Evolutionary conservation across 2,113 vertebrate species (phyloP).

Genomic region (Thunnus thynnus): DNA sequence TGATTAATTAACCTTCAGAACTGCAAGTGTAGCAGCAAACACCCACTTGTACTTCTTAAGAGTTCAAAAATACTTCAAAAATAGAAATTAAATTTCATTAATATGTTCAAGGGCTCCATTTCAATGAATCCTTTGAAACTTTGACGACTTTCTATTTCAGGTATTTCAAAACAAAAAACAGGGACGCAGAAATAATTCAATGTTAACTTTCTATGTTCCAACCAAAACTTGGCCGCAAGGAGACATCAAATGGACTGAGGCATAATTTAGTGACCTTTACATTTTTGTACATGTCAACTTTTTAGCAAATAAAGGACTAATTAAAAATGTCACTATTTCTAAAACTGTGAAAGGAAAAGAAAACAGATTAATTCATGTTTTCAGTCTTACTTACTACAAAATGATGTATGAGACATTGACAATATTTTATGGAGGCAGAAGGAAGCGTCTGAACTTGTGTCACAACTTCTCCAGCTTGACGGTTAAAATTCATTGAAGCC

Average conservation of each 20-base stretch:
- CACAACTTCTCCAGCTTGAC: constrained; percentile 15
- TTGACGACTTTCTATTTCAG: neutral
- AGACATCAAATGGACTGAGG: neutral
- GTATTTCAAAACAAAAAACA: constrained; percentile 13
- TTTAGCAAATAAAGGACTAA: constrained; percentile 16
- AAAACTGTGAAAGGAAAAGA: constrained; percentile 22
- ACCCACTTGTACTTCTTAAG: neutral
- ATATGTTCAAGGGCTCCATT: neutral
- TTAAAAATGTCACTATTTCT: constrained; percentile 1
- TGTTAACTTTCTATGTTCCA: neutral
- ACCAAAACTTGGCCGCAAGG: neutral
- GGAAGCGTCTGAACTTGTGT: constrained; percentile 30
- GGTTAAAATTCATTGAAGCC: constrained; percentile 22
- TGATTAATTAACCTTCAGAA: constrained; percentile 32
- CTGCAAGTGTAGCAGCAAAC: constrained; percentile 2
- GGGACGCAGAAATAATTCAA: neutral
- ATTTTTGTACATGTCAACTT: neutral
- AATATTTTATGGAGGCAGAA: neutral
- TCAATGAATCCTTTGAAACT: neutral
- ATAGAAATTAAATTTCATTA: too few relatives aligned
- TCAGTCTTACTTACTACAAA: constrained; percentile 11
- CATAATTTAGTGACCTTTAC: neutral
- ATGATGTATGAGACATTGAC: constrained; percentile 23
- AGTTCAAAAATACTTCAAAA: too few relatives aligned
- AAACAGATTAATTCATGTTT: neutral